Base-by-base conservation (phyloP, 1,140 invertebrate species). In the Eriosoma lanigerum region DNA sequence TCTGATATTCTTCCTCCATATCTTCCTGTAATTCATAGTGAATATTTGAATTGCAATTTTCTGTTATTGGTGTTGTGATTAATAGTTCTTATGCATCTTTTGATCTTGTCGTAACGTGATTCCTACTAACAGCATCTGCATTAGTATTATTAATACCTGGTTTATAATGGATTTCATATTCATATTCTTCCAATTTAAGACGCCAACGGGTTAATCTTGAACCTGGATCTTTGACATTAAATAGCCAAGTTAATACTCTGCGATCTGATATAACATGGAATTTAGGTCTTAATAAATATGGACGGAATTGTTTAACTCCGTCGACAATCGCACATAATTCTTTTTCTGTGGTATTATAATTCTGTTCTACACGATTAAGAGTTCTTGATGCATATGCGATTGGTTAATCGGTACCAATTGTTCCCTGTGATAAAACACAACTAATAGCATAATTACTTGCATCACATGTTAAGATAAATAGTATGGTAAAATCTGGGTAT, bases 231-330 rank as follows among this genome's bases (percentile, higher is more conserved):
- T 88, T 89, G 0, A 87, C 81, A 13, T 85, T 86, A 38, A 86
- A 84, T 6, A 89, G 81, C 85, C 86, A 89, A 46, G 81, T 84
- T n/a, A 90, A 82, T 0, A 87, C 86, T 82, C 84, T 84, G 82
- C 90, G 87, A 81, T 90, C 89, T 0, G 88, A 89, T 29, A 85
- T 88, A 0, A 87, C 89, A 12, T 86, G 75, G 1, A 90, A 84
- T 66, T 87, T 84, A 32, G 80, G 84, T 17, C 86, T 86, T 78
- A 86, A 87, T 5, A 90, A 73, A 83, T 88, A 89, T 29, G 85
- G 84, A 72, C 85, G 76, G 81, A 89, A 89, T 44, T 88, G 84
- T 70, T 87, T 82, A 0, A 87, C 83, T 1, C 84, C 84, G 84
- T 85, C 87, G 1, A 89, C 83, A 9, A 87, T 85, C 1, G 86